Percentiles rank a stretch among this genome's conserved stretches.
These are phyloP conservation scores for Protophormia terraenovae DNA, from an alignment of 2,888 invertebrate genomes.

Conservation along the genomic window DNA sequence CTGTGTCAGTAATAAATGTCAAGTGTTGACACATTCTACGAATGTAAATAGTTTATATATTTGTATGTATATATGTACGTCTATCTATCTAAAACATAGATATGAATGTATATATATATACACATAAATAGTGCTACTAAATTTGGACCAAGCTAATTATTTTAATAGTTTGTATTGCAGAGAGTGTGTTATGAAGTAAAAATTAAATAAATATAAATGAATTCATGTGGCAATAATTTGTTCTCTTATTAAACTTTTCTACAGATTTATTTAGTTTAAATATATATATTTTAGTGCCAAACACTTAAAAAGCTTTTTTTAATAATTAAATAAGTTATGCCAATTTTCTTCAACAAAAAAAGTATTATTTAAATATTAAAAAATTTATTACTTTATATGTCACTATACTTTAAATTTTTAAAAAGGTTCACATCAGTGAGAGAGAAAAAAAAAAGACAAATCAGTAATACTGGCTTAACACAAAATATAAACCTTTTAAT, in stretches of 20 bases:
- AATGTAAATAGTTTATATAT: background rate
- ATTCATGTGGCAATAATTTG: too few species aligned
- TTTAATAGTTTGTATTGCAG: background rate
- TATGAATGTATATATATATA: background rate
- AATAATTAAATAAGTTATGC: too few species aligned
- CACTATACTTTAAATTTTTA: conserved; percentile 15
- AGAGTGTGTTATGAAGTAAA: background rate
- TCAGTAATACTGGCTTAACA: conserved; percentile 1
- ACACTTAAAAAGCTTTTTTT: too few species aligned
- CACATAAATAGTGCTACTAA: background rate
- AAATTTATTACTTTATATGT: too few species aligned
- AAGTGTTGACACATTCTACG: conserved; percentile 48
- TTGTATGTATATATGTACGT: too few species aligned
- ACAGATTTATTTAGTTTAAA: too few species aligned
- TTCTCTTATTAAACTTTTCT: too few species aligned
- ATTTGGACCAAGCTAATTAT: background rate
- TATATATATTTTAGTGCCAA: background rate
- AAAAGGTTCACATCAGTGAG: background rate
- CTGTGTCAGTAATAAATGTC: conserved; percentile 64
- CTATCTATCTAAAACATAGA: too few species aligned
- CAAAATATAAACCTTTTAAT: conserved; percentile 1
- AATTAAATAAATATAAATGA: too few species aligned
- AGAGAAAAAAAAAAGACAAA: background rate
- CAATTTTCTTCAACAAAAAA: too few species aligned
- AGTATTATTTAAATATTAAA: too few species aligned